A percentile compares a stretch with the other conserved stretches of the same genome.
phyloP scores from a whole-genome alignment of 2,797 vertebrate species.

The Cyprinella venusta region DNA sequence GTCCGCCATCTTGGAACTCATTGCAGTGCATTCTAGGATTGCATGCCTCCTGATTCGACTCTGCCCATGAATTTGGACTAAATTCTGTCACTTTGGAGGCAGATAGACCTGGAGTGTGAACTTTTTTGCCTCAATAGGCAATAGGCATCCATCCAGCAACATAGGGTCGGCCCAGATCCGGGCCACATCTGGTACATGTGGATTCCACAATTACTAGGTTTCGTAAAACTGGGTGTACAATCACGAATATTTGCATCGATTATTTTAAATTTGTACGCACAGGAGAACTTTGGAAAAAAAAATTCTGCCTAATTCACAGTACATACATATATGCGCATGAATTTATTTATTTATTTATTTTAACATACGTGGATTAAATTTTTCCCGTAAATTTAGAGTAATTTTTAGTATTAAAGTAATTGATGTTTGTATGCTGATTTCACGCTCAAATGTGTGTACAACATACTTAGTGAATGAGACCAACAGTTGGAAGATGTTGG shows the following conservation, averaged over 20 bases:
- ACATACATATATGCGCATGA: neutral
- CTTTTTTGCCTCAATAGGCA: neutral
- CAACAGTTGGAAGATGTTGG: neutral
- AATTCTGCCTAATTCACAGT: neutral
- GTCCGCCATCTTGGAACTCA: neutral
- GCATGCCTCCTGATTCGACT: neutral
- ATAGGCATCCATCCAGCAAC: no score
- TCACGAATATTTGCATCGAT: neutral
- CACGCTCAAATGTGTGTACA: neutral
- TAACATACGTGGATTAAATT: no score
- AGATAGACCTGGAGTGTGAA: neutral
- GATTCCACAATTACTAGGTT: neutral
- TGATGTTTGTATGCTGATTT: neutral
- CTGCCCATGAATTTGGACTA: neutral
- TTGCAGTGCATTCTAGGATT: neutral
- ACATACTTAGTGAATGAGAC: neutral
- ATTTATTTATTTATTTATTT: neutral
- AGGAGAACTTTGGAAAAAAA: neutral
- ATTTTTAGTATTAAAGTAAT: neutral
- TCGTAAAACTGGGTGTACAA: neutral
- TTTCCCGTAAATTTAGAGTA: neutral
- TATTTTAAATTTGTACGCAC: neutral
- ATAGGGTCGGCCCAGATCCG: no score
- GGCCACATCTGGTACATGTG: no score
- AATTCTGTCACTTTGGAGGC: neutral